These are phyloP conservation scores for Gymnogyps californianus DNA, from an alignment of 2,113 vertebrate species.

Conservation along the genomic window DNA sequence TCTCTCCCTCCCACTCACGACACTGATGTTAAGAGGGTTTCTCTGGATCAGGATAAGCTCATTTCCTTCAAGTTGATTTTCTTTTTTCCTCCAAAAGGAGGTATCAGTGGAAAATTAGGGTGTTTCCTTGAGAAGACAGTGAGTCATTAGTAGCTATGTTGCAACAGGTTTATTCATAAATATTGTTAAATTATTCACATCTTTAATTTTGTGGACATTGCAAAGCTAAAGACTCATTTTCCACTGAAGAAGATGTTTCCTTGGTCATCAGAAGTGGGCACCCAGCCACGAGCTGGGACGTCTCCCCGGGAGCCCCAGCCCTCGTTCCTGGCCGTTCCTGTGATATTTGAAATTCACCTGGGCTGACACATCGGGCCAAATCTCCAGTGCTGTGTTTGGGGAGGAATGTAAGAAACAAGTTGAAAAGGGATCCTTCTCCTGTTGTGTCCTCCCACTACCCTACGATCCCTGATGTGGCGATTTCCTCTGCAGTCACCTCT, in stretches of 20 bases:
- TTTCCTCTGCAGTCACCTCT: rapidly evolving
- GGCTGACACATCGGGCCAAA: background rate
- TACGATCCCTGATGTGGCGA: rapidly evolving
- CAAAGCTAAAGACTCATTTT: background rate
- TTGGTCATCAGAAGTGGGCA: background rate
- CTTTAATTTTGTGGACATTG: background rate
- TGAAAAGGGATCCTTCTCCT: background rate
- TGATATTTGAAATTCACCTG: background rate
- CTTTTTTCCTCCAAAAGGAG: background rate
- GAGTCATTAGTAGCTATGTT: background rate
- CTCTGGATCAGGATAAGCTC: background rate
- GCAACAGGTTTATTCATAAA: constrained; percentile 1
- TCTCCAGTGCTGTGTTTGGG: background rate
- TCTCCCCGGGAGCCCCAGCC: background rate
- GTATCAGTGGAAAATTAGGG: background rate
- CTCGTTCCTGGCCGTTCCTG: background rate
- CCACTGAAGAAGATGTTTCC: background rate
- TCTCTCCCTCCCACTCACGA: background rate
- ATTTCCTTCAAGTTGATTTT: background rate
- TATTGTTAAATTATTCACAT: background rate
- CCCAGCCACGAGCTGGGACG: rapidly evolving
- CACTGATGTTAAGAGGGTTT: background rate
- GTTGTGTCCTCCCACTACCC: background rate
- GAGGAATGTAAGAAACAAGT: background rate
- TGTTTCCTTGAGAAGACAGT: constrained; percentile 32